Conservation (phyloP, 2,888 invertebrate species). For the Eupithecia exiguata region DNA sequence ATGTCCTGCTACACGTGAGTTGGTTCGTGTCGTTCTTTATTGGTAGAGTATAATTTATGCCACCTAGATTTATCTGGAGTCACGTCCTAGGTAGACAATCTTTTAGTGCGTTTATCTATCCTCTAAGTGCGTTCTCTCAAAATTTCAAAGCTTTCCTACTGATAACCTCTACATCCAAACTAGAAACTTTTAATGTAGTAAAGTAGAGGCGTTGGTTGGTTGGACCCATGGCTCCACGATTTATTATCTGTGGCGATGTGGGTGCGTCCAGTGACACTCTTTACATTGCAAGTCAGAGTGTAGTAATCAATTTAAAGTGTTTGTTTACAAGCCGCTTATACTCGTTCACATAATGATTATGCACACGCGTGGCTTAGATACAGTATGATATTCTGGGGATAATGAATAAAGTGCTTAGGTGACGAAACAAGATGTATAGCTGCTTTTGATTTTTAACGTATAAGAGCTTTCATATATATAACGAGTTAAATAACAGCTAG, state of each 20-base stretch:
- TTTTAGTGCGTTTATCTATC: not conserved
- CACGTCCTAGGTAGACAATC: not conserved
- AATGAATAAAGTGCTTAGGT: not conserved
- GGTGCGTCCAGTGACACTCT: slow-evolving; percentile 31
- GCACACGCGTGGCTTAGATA: not conserved
- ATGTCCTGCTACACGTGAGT: not conserved
- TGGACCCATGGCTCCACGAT: slow-evolving; percentile 29
- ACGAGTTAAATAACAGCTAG: not conserved
- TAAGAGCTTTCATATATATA: not conserved
- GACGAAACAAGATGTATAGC: not conserved
- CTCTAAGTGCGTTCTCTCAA: not conserved
- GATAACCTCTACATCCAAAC: slow-evolving; percentile 15
- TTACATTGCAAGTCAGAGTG: slow-evolving; percentile 26
- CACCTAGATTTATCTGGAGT: not conserved
- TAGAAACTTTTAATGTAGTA: slow-evolving; percentile 55
- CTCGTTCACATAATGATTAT: not conserved
- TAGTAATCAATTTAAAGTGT: slow-evolving; percentile 26
- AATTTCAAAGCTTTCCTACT: slow-evolving; percentile 16
- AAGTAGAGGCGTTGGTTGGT: slow-evolving; percentile 57
- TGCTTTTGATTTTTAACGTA: not conserved
- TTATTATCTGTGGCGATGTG: slow-evolving; percentile 30
- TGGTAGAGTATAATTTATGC: not conserved
- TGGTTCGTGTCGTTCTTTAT: not conserved
- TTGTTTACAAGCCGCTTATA: slow-evolving; percentile 23
- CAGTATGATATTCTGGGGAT: slow-evolving; percentile 2